Evolutionary conservation across 1,140 invertebrate species (phyloP).

Genomic region (Lepidurus apus): DNA sequence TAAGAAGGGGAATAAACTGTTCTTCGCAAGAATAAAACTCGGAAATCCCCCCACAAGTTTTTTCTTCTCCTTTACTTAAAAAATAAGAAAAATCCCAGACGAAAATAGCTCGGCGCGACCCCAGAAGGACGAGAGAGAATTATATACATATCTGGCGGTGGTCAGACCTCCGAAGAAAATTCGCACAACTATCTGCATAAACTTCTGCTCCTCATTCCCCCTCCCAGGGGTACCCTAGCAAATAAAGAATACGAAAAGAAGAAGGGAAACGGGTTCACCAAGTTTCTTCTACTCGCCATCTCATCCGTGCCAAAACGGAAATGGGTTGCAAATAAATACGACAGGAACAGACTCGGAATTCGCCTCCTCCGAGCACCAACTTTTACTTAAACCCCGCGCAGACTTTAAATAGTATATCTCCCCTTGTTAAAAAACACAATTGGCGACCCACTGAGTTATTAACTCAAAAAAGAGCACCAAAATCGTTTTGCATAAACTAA

Average conservation of each 20-base stretch:
- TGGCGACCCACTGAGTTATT: too few relatives aligned
- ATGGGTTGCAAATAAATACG: not conserved
- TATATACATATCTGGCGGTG: not conserved
- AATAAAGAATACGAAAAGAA: not conserved
- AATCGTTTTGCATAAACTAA: too few relatives aligned
- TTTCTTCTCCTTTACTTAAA: not conserved
- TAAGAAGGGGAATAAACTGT: not conserved
- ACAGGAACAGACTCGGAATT: too few relatives aligned
- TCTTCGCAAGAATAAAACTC: not conserved
- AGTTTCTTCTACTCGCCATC: not conserved
- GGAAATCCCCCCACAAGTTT: not conserved
- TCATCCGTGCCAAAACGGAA: not conserved
- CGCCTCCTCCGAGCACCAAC: too few relatives aligned
- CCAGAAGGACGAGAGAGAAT: not conserved
- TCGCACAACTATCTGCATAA: constrained; percentile 22
- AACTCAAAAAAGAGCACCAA: too few relatives aligned
- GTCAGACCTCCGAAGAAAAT: not conserved
- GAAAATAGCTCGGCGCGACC: not conserved
- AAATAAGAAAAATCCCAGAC: too few relatives aligned
- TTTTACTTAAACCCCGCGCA: too few relatives aligned
- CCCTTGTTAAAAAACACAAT: too few relatives aligned
- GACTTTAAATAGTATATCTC: too few relatives aligned
- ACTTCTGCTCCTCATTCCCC: not conserved
- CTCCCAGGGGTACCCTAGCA: not conserved
- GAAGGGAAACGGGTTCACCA: not conserved